Base-by-base conservation (phyloP, 1,140 invertebrate genomes). In the Drosophila yakuba region DNA sequence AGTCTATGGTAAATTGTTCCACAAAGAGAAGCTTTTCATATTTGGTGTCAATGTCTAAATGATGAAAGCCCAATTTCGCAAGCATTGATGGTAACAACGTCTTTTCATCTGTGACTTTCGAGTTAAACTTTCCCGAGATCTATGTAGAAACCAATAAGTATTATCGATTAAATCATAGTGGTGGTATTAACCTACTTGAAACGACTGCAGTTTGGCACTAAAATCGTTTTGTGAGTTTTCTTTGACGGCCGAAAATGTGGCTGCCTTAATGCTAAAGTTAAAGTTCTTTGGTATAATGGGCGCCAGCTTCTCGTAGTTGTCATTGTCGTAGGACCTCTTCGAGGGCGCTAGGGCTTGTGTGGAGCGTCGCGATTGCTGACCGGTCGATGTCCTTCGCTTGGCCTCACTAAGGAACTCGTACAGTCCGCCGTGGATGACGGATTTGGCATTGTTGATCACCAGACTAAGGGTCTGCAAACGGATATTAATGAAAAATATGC, bases 261-360 rank as follows among this genome's bases (percentile, higher is more conserved):
- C 96, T 69, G 94, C 94, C 67, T 96, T 95, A 54, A 97, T 94
- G 91, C 94, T 95, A 74, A 96, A 92, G 77, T 93, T 94, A 80
- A 96, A 94, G 92, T 95, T 95, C 95, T 96, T 96, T 92, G 96
- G 96, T 93, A 97, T 95, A 76, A 96, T 94, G 20, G 95, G 95
- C 23, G 95, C 93, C 50, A 95, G 91, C 77, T 94, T 93, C 51
- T 94, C 92, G 77, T 95, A 94, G 71, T 93, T 85, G 11, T 92
- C 86, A 54, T 93, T 91, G 39, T 80, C 91, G 12, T 90, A 91
- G 54, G 48, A 61, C 28, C 54, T 77, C 25, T 58, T 56, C 23
- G 59, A 15, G 7, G 76, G 47, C 1, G 43, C 47, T 8, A 71
- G 47, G 2, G 48, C 47, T 25, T 57, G 44, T 15, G 64, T 48